Evolutionary conservation across 2,888 invertebrate species (phyloP), one percentile per base, ranked within the genome.

Genomic region (Alviniconcha strummeri): DNA sequence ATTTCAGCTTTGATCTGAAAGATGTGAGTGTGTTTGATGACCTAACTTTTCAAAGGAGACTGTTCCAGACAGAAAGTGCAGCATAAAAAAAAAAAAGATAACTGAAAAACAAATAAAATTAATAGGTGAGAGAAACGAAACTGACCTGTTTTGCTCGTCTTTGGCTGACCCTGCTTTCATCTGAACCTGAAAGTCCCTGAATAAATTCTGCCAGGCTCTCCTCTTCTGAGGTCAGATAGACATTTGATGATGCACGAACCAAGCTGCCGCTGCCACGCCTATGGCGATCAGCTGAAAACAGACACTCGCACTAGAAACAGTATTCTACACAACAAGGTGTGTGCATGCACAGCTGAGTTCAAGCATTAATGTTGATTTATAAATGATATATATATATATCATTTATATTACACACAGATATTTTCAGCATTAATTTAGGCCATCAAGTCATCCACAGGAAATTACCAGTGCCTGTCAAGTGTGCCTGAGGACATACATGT

Each of bases 151-250:
- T 57, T 8, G 54, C 15, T 56, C 36, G 56, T 19, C 57, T 85
- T 19, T 82, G 82, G 54, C 82, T 80, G n/a, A 52, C 64, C 71
- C 56, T 81, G 56, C 83, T 55, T 15, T 82, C 84, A 13, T 88
- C 87, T 6, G 89, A 89, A 0, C 88, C 88, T 3, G 89, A 89
- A 9, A 89, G 82, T 13, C 89, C 88, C 57, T 89, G 89, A 64
- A 91, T 90, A 87, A 90, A 91, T 84, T 91, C 91, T 64, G 91
- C 91, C 81, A 91, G 84, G 83, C 91, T 91, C 83, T 91, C 91
- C 72, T 91, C 91, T 81, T 90, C 91, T 13, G 91, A 91, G 19
- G 89, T 89, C 56, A 91, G 84, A 17, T 90, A 88, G 15, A 90
- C 88, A 81, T 89, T 88, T 9, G 89, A 87, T 0, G 80, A 69